phyloP scores from a whole-genome alignment of 2,888 invertebrate genomes.

The Microdon myrmicae region DNA sequence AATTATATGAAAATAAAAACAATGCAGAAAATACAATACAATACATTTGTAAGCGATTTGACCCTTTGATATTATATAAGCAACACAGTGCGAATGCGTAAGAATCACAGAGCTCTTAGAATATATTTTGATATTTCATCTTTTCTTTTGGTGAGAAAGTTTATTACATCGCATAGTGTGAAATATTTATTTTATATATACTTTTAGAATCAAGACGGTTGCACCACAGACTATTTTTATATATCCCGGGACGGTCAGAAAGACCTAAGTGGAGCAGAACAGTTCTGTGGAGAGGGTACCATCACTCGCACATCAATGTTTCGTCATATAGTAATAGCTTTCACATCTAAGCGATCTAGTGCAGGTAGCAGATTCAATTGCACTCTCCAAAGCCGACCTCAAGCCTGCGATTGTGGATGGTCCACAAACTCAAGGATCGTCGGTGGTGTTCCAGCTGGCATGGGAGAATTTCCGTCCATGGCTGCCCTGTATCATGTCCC shows the following conservation, averaged over 20 bases:
- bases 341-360: constrained; percentile 55
- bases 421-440: constrained; percentile 67
- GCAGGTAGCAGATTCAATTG: constrained; percentile 58
- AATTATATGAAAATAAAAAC: too few species aligned
- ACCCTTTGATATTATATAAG: too few species aligned
- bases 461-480: constrained; percentile 73
- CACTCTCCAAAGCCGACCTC: constrained; percentile 44
- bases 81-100: too few species aligned
- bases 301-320: constrained; percentile 56
- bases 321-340: constrained; percentile 57
- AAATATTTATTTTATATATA: neutral
- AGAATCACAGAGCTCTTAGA: too few species aligned
- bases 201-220: constrained; percentile 33
- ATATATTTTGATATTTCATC: too few species aligned
- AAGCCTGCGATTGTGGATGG: constrained; percentile 65
- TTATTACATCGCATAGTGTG: too few species aligned
- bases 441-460: constrained; percentile 69
- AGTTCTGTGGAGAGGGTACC: constrained; percentile 59
- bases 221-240: constrained; percentile 61
- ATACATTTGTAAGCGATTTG: too few species aligned
- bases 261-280: constrained; percentile 57
- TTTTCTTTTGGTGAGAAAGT: too few species aligned
- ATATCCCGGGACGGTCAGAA: constrained; percentile 60
- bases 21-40: too few species aligned
- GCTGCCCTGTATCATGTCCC: constrained; percentile 67